phyloP scores from a whole-genome alignment of 2,113 vertebrate genomes.

The Stercorarius parasiticus region DNA sequence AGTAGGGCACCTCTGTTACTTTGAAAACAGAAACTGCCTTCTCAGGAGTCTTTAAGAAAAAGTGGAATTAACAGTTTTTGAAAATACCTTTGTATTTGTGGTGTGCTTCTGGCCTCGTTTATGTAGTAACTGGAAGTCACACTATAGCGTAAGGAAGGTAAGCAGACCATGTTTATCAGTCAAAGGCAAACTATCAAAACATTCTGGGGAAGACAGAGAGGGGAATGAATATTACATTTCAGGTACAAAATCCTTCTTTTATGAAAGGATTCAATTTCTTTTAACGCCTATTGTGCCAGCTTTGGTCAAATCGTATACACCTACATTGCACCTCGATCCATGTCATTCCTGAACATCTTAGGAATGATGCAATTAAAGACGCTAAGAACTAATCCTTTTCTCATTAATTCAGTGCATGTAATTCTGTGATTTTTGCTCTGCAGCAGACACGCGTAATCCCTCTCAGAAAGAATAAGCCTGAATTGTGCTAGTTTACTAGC shows the following conservation, averaged over 20 bases:
- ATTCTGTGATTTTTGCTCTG: not conserved
- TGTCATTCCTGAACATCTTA: not conserved
- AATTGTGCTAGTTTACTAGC: not conserved
- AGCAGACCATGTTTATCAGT: not conserved
- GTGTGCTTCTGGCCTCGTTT: not conserved
- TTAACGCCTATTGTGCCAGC: not conserved
- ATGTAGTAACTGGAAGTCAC: not conserved
- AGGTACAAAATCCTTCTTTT: not conserved
- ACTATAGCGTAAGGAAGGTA: not conserved
- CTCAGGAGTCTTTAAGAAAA: constrained; percentile 12
- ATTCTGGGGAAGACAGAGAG: not conserved
- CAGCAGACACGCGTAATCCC: not conserved
- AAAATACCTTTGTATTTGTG: not conserved
- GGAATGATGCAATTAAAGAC: not conserved
- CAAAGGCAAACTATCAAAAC: not conserved
- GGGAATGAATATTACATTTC: not conserved
- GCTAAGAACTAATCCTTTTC: not conserved
- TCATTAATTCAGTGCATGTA: not conserved
- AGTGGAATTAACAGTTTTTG: not conserved
- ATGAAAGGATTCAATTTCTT: not conserved
- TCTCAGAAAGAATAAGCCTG: not conserved
- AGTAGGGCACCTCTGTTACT: constrained; percentile 3
- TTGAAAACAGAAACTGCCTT: not conserved
- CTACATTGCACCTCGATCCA: not conserved
- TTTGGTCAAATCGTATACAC: not conserved